Evolutionary conservation across 2,797 vertebrate species (phyloP), one percentile per base, ranked within the genome.

Genomic region (Acanthopagrus latus): DNA sequence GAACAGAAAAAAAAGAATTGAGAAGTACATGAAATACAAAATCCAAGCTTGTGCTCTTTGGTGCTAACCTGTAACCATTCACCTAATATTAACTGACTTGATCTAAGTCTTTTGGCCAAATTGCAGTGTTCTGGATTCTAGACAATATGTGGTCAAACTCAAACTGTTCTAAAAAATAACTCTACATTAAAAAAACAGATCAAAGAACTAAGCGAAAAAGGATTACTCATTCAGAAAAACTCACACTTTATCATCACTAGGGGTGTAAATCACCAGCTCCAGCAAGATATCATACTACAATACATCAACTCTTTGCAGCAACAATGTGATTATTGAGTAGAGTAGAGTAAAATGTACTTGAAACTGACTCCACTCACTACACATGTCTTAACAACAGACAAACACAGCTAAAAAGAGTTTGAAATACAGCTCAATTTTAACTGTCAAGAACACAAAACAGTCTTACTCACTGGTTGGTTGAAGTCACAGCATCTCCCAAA

Each of bases 1-100:
- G 48, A 71, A 25, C 5, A 64, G 68, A 55, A 78, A 17, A 7
- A 38, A 33, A 7, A 25, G 6, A 38, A 38, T 8, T 59, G 12
- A 56, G 17, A 69, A 64, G 11, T 13, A 59, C 10, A 21, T 18
- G 1, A 71, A 59, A 70, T 25, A 25, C 18, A 20, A 58, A 80
- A 59, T 54, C 29, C 47, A 50, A 13, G 27, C 17, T 47, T 14
- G 51, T 80, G 29, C 50, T 64, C 14, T 33, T 27, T n/a, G 52
- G 33, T n/a, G 17, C 52, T 55, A 29, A 73, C 2, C 1, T 64
- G 21, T 52, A 23, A 70, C 33, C 13, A 17, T 54, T 72, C 13
- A 50, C 3, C 46, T 16, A 18, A 38, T 38, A 38, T 62, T 71
- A 29, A 27, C 3, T 43, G 68, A 3, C 41, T 73, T 64, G 33